Percentiles rank a stretch among this genome's conserved stretches.
phyloP scores from a whole-genome alignment of 2,888 invertebrate species.

The Sipha maydis region DNA sequence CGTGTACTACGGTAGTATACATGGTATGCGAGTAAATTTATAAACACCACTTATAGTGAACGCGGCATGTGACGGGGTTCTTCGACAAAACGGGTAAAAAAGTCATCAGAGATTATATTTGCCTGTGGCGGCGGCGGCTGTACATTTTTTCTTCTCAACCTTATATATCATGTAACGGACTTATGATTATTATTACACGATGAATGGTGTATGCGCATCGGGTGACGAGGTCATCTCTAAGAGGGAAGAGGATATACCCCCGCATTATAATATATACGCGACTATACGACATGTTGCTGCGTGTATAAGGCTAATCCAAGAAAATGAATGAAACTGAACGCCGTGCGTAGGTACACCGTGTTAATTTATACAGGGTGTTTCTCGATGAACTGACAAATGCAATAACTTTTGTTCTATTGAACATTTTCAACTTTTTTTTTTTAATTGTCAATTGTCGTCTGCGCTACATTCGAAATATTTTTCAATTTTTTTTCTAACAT shows the following conservation, averaged over 20 bases:
- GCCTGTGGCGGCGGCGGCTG: neutral
- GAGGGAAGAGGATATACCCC: neutral
- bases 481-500: no score
- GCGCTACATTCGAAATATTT: no score
- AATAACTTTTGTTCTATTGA: no score
- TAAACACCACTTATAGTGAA: neutral
- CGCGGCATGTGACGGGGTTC: neutral
- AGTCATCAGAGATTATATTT: conserved; percentile 14
- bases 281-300: no score
- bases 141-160: neutral
- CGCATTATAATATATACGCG: no score
- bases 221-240: neutral
- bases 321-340: no score
- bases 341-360: neutral
- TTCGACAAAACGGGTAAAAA: conserved; percentile 19
- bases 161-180: neutral
- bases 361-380: no score
- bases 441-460: no score
- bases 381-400: no score
- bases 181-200: neutral
- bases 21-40: neutral
- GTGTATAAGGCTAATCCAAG: no score
- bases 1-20: neutral
- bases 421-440: no score
- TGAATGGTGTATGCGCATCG: neutral